These are phyloP conservation scores for Gila orcuttii DNA, from an alignment of 2,113 vertebrate genomes.

Conservation along the genomic window DNA sequence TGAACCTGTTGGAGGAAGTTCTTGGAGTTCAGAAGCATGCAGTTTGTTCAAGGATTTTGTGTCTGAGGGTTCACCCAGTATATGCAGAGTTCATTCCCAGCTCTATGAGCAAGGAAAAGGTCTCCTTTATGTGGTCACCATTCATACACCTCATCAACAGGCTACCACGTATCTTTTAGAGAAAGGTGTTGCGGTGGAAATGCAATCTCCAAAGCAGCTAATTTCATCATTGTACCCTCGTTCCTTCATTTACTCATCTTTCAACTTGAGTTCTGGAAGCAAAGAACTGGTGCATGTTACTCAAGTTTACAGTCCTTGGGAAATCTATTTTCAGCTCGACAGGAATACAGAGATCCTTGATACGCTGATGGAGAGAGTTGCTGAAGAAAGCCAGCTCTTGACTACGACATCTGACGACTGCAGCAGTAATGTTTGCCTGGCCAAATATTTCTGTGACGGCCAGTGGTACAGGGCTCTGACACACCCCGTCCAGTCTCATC, in stretches of 20 bases:
- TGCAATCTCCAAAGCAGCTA: constrained; percentile 55
- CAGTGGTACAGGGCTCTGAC: constrained; percentile 82
- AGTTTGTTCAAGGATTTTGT: constrained; percentile 73
- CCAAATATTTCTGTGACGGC: constrained; percentile 82
- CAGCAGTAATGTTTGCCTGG: constrained; percentile 76
- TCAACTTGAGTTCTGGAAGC: constrained; percentile 76
- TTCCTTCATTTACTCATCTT: constrained; percentile 85
- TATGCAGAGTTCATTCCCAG: constrained; percentile 79
- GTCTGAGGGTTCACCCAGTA: constrained; percentile 40
- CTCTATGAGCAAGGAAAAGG: constrained; percentile 66
- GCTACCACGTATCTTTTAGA: constrained; percentile 70
- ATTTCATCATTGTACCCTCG: constrained; percentile 67
- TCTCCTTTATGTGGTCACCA: constrained; percentile 81
- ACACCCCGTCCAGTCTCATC: constrained; percentile 68
- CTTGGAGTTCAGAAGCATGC: constrained; percentile 68
- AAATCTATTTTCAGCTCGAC: constrained; percentile 88
- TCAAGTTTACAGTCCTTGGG: constrained; percentile 78
- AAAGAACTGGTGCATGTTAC: constrained; percentile 83
- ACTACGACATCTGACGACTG: neutral
- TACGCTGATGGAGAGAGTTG: constrained; percentile 72
- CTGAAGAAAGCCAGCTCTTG: constrained; percentile 63
- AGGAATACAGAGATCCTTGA: constrained; percentile 78
- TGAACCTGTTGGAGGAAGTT: constrained; percentile 62
- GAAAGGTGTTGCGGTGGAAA: constrained; percentile 58
- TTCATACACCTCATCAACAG: constrained; percentile 70